A percentile compares a stretch with the other conserved stretches of the same genome.
Evolutionary conservation across 2,113 vertebrate species (phyloP).

Genomic region (Camarhynchus parvulus): DNA sequence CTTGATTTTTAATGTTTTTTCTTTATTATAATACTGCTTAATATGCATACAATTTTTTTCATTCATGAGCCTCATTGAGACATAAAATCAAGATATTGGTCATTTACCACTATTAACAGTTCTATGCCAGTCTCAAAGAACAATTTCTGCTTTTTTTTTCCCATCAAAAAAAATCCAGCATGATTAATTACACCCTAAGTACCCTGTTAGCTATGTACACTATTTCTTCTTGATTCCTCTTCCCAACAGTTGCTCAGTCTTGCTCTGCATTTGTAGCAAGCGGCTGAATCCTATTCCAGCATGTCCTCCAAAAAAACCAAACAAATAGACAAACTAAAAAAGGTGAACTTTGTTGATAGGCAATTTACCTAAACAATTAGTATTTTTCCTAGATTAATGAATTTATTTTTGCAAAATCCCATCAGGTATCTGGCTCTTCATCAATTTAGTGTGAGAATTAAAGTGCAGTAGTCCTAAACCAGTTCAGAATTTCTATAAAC

Average conservation of each 20-base stretch:
- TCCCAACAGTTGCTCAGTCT: neutral
- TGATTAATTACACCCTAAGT: neutral
- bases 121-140: neutral
- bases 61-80: neutral
- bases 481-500: neutral
- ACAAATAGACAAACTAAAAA: neutral
- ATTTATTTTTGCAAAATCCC: neutral
- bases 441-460: neutral
- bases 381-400: neutral
- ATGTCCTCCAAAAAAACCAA: neutral
- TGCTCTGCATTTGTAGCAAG: neutral
- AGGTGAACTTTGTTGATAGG: neutral
- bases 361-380: neutral
- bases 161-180: neutral
- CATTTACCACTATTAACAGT: neutral
- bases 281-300: neutral
- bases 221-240: neutral
- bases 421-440: neutral
- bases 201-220: neutral
- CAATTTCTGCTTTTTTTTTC: neutral
- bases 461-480: neutral
- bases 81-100: neutral
- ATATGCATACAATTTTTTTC: neutral
- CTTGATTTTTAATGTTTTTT: neutral
- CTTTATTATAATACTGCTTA: neutral